phyloP scores from a whole-genome alignment of 2,797 vertebrate genomes.

The Acanthornis magna region DNA sequence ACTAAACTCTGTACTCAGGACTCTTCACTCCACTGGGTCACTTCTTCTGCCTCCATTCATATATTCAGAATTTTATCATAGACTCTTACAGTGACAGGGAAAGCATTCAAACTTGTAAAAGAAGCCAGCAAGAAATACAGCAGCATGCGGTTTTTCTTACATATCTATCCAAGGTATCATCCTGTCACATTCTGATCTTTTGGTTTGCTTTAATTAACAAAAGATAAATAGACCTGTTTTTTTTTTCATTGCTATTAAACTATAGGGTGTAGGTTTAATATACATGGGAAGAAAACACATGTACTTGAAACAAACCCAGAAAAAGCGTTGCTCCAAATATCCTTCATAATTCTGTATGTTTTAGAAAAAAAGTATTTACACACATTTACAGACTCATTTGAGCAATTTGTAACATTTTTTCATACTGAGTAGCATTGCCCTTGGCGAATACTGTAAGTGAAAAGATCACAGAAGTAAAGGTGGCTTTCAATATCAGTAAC shows the following conservation, averaged over 20 bases:
- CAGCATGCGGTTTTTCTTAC: background rate
- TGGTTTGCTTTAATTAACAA: background rate
- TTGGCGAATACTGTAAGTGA: background rate
- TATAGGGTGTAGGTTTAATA: background rate
- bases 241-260: background rate
- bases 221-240: background rate
- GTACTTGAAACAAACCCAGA: background rate
- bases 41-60: background rate
- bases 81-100: background rate
- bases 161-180: background rate
- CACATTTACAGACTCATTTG: background rate
- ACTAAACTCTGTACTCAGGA: background rate
- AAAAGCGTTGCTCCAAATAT: background rate
- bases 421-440: background rate
- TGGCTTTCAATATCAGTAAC: background rate
- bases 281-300: background rate
- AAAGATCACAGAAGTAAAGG: background rate
- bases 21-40: background rate
- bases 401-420: background rate
- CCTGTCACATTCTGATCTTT: background rate
- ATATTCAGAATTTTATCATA: background rate
- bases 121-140: background rate
- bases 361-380: background rate
- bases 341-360: background rate
- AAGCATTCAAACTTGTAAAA: background rate